phyloP scores from a whole-genome alignment of 2,113 vertebrate genomes.

The Chrysochloris asiatica region DNA sequence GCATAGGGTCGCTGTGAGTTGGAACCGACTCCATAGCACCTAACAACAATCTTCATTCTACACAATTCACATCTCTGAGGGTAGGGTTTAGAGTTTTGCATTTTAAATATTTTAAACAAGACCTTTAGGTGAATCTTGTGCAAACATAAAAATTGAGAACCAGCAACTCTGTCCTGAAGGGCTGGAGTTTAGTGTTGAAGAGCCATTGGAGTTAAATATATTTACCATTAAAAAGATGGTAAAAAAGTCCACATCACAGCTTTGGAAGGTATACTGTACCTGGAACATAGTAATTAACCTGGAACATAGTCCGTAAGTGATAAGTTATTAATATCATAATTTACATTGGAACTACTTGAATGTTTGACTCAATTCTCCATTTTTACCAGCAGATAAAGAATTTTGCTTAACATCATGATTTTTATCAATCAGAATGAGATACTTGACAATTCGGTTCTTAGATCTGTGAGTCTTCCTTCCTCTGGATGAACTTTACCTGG shows the following conservation, averaged over 20 bases:
- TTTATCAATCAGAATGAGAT: background rate
- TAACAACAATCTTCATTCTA: background rate
- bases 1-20: too few relatives aligned
- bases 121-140: background rate
- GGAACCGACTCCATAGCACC: too few relatives aligned
- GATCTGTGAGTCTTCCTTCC: background rate
- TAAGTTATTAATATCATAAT: background rate
- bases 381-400: background rate
- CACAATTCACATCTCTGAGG: background rate
- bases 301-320: background rate
- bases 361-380: background rate
- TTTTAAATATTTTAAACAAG: slow-evolving; percentile 25
- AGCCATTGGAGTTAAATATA: background rate
- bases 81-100: background rate
- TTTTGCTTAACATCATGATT: background rate
- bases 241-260: background rate
- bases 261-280: background rate
- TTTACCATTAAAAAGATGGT: background rate
- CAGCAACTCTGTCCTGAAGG: background rate
- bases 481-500: background rate
- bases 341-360: background rate
- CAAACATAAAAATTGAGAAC: background rate
- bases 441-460: background rate
- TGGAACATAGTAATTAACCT: background rate
- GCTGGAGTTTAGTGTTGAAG: background rate